Evolutionary conservation across 2,113 vertebrate species (phyloP).

Genomic region (Ageneiosus marmoratus): DNA sequence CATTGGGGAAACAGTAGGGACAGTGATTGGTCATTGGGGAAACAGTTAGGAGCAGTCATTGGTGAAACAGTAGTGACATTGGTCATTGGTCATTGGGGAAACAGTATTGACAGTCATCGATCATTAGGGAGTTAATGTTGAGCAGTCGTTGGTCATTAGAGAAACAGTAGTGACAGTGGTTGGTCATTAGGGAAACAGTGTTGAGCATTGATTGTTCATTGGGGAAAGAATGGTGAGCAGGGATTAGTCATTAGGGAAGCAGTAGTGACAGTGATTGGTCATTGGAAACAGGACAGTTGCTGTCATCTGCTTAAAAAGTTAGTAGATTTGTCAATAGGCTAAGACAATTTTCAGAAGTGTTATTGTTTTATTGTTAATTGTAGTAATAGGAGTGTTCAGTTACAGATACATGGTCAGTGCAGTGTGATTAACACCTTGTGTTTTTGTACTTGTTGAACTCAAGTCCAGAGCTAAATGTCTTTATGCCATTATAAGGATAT

Average conservation of each 20-base stretch:
- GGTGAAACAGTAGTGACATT: neutral
- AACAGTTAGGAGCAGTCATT: neutral
- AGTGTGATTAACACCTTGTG: neutral
- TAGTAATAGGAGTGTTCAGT: neutral
- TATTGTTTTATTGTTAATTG: neutral
- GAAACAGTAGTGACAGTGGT: neutral
- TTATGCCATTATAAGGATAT: conserved; percentile 25
- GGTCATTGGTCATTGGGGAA: neutral
- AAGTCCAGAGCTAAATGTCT: conserved; percentile 5
- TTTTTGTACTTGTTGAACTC: conserved; percentile 7
- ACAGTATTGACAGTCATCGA: neutral
- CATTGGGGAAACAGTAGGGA: neutral
- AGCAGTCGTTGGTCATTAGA: neutral
- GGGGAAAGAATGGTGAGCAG: neutral
- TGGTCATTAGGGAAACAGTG: neutral
- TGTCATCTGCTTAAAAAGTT: neutral
- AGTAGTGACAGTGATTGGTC: neutral
- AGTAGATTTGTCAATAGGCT: neutral
- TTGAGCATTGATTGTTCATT: neutral
- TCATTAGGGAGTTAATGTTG: neutral
- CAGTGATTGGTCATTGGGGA: too few relatives aligned
- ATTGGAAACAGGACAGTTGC: neutral
- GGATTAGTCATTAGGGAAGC: neutral
- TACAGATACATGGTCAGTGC: neutral
- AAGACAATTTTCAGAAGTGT: neutral